Evolutionary conservation across 2,888 invertebrate species (phyloP).

Genomic region (Crioceris asparagi): DNA sequence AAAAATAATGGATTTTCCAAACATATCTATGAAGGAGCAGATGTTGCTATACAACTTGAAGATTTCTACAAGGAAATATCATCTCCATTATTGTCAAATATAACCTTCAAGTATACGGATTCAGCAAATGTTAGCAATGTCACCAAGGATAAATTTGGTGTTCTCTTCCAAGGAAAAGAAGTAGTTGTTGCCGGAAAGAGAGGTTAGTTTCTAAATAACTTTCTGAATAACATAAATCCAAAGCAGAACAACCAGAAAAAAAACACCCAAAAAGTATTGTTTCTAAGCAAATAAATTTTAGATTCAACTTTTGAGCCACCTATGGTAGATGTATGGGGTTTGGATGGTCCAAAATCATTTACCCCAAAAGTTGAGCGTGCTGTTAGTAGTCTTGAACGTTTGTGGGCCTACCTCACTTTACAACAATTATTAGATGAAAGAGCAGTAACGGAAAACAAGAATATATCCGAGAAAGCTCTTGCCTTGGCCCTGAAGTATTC

Average conservation of each 20-base stretch:
- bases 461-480: slow-evolving; percentile 38
- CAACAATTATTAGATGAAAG: slow-evolving; percentile 47
- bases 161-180: slow-evolving; percentile 53
- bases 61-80: slow-evolving; percentile 59
- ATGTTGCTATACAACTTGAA: slow-evolving; percentile 54
- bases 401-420: slow-evolving; percentile 59
- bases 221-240: too few relatives aligned
- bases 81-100: slow-evolving; percentile 54
- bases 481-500: slow-evolving; percentile 43
- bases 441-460: slow-evolving; percentile 27
- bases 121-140: slow-evolving; percentile 45
- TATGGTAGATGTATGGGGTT: slow-evolving; percentile 20
- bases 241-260: too few relatives aligned
- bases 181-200: slow-evolving; percentile 49
- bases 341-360: slow-evolving; percentile 25
- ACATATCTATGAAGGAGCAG: slow-evolving; percentile 62
- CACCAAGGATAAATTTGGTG: slow-evolving; percentile 46
- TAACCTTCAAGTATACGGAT: slow-evolving; percentile 50
- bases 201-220: too few relatives aligned
- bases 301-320: slow-evolving; percentile 22
- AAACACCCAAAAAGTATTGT: too few relatives aligned
- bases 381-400: slow-evolving; percentile 30
- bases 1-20: slow-evolving; percentile 57
- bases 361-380: slow-evolving; percentile 26
- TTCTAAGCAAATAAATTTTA: slow-evolving; percentile 5